Evolutionary conservation across 2,113 vertebrate species (phyloP), one percentile per base, ranked within the genome.

Genomic region (Capricornis sumatraensis): DNA sequence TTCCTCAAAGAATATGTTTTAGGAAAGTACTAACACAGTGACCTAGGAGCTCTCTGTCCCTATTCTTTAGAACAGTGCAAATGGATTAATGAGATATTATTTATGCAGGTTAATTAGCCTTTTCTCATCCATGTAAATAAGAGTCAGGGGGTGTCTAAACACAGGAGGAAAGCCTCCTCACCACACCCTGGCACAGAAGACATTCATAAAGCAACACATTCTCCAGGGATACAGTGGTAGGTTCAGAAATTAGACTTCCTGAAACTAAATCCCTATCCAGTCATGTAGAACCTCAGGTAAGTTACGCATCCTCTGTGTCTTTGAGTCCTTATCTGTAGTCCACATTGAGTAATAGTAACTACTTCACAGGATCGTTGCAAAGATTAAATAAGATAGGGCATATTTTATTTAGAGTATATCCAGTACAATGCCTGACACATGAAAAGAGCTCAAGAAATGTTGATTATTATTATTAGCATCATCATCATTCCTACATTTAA

Each of bases 141-240:
- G 6, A n/a, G 52, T 79, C 36, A 87, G 86, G 5, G 57, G 5
- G 9, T 76, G 0, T 53, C 16, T 62, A 64, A 64, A 86, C 30
- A 47, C 17, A 8, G 33, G 19, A 87, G 8, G 27, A 5, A 47
- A 17, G 11, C 12, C 21, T 87, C 3, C 4, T 83, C 19, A 28
- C 40, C 40, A 47, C 1, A 0, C 4, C 17, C 47, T 13, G 43
- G 36, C 27, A 57, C 14, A 30, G 5, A 78, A 27, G 3, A 3
- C 11, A 30, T 25, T 7, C 47, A 79, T 1, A 57, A n/a, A 45
- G 28, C 9, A 19, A 5, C 33, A 28, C 6, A 53, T 5, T 16
- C 13, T 62, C 2, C 15, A 89, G 12, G 4, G 3, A n/a, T 25
- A 60, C 15, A 3, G 1, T 16, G 19, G 17, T 58, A 13, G 62